Percentiles rank a stretch among this genome's conserved stretches.
Conservation (phyloP, 2,797 vertebrate genomes). For the Emys orbicularis region DNA sequence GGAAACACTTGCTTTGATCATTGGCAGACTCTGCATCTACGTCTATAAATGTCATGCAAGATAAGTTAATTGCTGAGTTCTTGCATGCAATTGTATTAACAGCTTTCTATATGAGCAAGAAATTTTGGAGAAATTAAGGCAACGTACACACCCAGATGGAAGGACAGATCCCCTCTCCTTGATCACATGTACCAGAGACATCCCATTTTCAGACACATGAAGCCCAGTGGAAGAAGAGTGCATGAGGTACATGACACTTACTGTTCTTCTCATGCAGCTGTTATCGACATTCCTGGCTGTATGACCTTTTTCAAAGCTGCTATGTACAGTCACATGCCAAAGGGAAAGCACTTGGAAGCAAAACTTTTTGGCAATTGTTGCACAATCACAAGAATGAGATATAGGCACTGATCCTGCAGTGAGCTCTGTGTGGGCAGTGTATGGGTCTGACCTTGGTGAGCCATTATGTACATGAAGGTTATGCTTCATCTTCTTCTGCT, state of each 20-base stretch:
- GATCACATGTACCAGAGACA: not conserved
- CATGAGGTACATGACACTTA: not conserved
- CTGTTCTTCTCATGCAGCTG: conserved; percentile 24
- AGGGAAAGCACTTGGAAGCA: conserved; percentile 45
- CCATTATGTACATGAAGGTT: not conserved
- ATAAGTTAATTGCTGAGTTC: not conserved
- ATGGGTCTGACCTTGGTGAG: conserved; percentile 38
- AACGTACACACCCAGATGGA: not conserved
- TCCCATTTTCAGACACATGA: not conserved
- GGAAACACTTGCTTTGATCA: not conserved
- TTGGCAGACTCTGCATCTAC: not conserved
- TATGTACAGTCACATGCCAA: conserved; percentile 30
- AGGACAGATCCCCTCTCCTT: not conserved
- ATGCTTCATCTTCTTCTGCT: not conserved
- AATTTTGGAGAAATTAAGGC: not conserved
- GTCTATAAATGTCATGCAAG: not conserved
- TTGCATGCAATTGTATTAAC: not conserved
- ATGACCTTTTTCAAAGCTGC: conserved; percentile 38
- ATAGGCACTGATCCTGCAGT: conserved; percentile 40
- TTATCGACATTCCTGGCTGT: conserved; percentile 13
- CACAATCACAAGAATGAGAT: conserved; percentile 55
- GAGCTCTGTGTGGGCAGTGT: conserved; percentile 43
- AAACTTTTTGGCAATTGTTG: conserved; percentile 57
- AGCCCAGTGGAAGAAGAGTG: not conserved
- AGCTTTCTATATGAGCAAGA: not conserved